Base-by-base conservation (phyloP, 2,888 invertebrate species). In the Leptinotarsa juncta region DNA sequence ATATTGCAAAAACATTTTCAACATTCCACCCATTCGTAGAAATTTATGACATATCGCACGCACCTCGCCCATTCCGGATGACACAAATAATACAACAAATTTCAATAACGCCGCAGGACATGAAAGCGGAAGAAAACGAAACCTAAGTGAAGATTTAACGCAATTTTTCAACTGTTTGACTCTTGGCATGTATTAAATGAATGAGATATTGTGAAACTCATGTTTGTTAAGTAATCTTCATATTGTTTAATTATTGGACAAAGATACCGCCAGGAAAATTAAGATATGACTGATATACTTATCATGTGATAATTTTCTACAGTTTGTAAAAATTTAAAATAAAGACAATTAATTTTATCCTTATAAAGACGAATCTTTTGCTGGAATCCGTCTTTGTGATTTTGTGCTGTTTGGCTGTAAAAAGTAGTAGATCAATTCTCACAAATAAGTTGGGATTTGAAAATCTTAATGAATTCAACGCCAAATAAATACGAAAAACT, bases 71-170 rank as follows among this genome's bases (percentile, higher is more conserved):
- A 74, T 65, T 68, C 65, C 68, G 68, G 70, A 74, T 68, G 67
- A 55, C 68, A 71, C 67, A 42, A 62, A 74, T 70, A 74, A 74
- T 68, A 67, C 67, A 70, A 67, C 55, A 68, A 70, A 71, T 74
- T 71, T 74, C 65, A 71, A 74, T 71, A 65, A 50, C 71, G 67
- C 76, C 67, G 18, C 16, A 18, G 76, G 76, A 62, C 15, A 76
- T 76, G 76, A 76, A 76, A 76, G 76, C 71, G 70, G 71, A 71
- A 67, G 72, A 76, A 73, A 73, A 73, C 76, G 76, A 73, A 76
- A 66, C 68, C 69, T 62, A 66, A 70, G 55, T 67, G 75, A 72
- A 72, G 57, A 66, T 57, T 55, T 57, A 57, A 69, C 49, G 57
- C 55, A 49, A 57, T 18, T 69, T 48, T 69, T 69, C 57, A 48